Percentiles rank a stretch among this genome's conserved stretches.
Conservation (phyloP, 2,113 vertebrate species). For the Psephotus haematonotus region DNA sequence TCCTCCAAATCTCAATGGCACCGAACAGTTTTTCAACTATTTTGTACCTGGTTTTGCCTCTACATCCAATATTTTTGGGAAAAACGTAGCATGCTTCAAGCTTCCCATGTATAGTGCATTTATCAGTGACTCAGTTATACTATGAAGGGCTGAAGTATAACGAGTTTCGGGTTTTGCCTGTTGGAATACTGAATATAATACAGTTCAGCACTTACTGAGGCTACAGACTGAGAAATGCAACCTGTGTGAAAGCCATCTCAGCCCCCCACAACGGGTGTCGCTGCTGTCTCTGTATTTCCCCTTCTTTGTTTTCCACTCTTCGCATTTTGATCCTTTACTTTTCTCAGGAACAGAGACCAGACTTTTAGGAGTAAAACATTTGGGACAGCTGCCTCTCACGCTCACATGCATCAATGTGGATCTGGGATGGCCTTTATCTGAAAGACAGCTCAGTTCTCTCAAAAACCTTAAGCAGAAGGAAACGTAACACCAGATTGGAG, state of each 20-base stretch:
- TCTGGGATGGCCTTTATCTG: neutral
- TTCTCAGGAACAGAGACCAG: neutral
- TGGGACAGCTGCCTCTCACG: neutral
- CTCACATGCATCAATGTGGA: neutral
- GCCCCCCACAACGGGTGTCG: neutral
- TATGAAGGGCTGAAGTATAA: neutral
- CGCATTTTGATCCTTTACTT: constrained; percentile 7
- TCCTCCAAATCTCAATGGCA: accelerated
- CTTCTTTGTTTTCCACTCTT: neutral
- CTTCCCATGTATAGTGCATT: accelerated
- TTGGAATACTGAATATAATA: neutral
- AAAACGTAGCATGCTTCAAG: neutral
- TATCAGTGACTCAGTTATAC: neutral
- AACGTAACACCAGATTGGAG: neutral
- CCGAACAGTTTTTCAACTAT: neutral
- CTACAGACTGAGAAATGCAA: neutral
- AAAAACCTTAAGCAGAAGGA: neutral
- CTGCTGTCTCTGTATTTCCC: neutral
- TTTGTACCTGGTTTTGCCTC: neutral
- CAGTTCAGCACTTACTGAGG: neutral
- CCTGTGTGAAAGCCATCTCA: neutral
- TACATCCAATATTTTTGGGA: neutral
- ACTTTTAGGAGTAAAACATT: neutral
- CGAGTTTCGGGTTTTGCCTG: neutral
- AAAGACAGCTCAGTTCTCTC: neutral